Evolutionary conservation across 2,797 vertebrate species (phyloP), one percentile per base, ranked within the genome.

Genomic region (Pampus argenteus): DNA sequence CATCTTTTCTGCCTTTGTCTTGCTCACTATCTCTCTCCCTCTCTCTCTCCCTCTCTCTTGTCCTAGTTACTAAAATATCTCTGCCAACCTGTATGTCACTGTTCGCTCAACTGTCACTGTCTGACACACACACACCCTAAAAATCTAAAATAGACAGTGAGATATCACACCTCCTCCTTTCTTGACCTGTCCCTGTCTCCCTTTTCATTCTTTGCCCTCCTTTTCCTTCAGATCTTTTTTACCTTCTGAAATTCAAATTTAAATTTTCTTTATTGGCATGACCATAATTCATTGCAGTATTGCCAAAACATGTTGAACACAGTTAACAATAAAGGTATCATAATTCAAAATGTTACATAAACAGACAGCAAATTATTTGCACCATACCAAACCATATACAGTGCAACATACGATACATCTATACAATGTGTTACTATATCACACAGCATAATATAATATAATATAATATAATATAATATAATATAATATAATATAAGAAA

Each of bases 31-130:
- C 57, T 51, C 65, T 71, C 59, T 45, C 64, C 45, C 66, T 48
- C 49, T 47, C 65, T 55, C 59, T 79, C 58, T 52, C 47, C 64
- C 71, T 78, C 82, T 86, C 74, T 62, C 79, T 89, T 85, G 89
- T 88, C 86, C 90, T 83, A 92, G 79, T 90, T 91, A 91, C 91
- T 74, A 91, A 91, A 93, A 93, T 91, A 93, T 89, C 86, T 91
- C 83, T 83, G 79, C 88, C 87, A 88, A 88, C 87, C 88, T 88
- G 89, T 81, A 72, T 86, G 89, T 88, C 89, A 89, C 88, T 84
- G 81, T 87, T 90, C 87, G 76, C 88, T 91, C 84, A 87, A 88
- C 89, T 91, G 91, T 90, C 90, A 88, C 79, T 65, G 76, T 71
- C 75, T 81, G 73, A 87, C 68, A 17, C 81, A 66, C 79, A 36